phyloP scores from a whole-genome alignment of 1,140 invertebrate species.

The Trigoniulus corallinus region DNA sequence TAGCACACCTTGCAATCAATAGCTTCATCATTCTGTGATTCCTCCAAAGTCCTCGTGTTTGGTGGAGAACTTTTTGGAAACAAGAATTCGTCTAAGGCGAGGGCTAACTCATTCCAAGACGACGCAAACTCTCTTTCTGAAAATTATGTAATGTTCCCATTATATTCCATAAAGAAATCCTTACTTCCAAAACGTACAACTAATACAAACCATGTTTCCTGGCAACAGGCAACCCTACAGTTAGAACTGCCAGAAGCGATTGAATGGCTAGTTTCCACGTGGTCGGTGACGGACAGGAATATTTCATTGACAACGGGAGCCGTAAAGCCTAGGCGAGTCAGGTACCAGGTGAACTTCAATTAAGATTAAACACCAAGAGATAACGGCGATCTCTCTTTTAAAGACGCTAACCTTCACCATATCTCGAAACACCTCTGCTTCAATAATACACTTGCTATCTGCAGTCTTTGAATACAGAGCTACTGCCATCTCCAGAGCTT shows the following conservation, averaged over 20 bases:
- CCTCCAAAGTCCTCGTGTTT: slow-evolving; percentile 53
- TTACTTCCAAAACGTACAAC: slow-evolving; percentile 39
- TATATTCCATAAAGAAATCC: slow-evolving; percentile 20
- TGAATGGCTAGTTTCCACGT: slow-evolving; percentile 76
- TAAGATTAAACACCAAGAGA: slow-evolving; percentile 4
- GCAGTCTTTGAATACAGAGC: slow-evolving; percentile 67
- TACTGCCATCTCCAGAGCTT: slow-evolving; percentile 60
- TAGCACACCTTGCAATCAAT: slow-evolving; percentile 47
- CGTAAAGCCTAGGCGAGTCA: slow-evolving; percentile 37
- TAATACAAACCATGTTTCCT: slow-evolving; percentile 43
- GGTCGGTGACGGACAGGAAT: slow-evolving; percentile 56
- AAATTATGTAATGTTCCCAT: slow-evolving; percentile 30
- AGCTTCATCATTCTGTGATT: slow-evolving; percentile 63
- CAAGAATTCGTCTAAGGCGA: slow-evolving; percentile 74
- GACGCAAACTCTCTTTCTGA: slow-evolving; percentile 13
- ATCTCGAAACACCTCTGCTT: slow-evolving; percentile 53
- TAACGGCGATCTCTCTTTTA: too few species aligned
- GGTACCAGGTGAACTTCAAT: slow-evolving; percentile 1
- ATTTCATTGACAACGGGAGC: slow-evolving; percentile 61
- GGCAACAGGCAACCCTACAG: slow-evolving; percentile 70
- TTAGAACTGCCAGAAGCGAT: slow-evolving; percentile 58
- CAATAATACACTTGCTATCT: slow-evolving; percentile 48
- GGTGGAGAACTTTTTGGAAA: slow-evolving; percentile 50
- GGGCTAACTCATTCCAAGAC: slow-evolving; percentile 66
- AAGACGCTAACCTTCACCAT: slow-evolving; percentile 42